Evolutionary conservation across 2,113 vertebrate species (phyloP).

Genomic region (Alexandromys fortis): DNA sequence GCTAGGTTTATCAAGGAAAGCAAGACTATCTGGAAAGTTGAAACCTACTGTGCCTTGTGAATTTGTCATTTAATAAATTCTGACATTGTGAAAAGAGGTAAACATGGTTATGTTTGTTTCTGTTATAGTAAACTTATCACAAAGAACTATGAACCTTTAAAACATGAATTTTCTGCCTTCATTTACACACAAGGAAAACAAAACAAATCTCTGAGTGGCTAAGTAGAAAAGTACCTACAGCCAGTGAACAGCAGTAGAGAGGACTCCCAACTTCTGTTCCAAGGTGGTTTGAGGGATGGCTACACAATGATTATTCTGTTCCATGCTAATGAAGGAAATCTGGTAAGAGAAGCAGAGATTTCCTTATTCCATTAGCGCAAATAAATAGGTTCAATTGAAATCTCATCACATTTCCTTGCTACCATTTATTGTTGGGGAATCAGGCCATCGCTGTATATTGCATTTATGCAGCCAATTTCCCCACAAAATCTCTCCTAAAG

Average conservation of each 20-base stretch:
- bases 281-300: background rate
- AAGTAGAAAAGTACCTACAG: background rate
- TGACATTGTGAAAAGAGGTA: background rate
- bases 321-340: background rate
- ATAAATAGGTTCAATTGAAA: constrained; percentile 34
- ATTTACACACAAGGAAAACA: background rate
- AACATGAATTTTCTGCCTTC: background rate
- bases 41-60: background rate
- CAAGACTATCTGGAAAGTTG: background rate
- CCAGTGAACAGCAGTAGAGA: background rate
- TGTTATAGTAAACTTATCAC: background rate
- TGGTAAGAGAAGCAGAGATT: background rate
- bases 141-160: too few relatives aligned
- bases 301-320: background rate
- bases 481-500: background rate
- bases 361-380: constrained; percentile 1
- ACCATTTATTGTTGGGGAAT: constrained; percentile 20
- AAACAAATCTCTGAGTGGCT: background rate
- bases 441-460: background rate
- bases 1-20: background rate
- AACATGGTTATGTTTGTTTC: background rate
- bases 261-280: background rate
- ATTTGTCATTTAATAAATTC: background rate
- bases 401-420: background rate
- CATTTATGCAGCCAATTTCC: background rate